Conservation (phyloP, 2,888 invertebrate genomes). For the Rhaphigaster nebulosa region DNA sequence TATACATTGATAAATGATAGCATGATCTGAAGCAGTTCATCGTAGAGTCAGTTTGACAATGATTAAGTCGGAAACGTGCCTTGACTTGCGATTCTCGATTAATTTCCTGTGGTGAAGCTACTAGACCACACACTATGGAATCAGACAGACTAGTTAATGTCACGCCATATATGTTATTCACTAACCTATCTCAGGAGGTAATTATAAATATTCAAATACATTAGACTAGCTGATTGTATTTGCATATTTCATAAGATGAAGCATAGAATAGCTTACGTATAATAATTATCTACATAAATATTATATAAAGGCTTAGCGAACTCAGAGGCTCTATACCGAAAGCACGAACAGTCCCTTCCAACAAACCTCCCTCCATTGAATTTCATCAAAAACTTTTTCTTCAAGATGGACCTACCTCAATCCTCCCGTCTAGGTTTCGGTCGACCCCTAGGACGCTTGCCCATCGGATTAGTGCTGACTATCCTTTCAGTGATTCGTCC, state of each 20-base stretch:
- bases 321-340: too few relatives aligned
- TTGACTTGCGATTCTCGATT: conserved; percentile 30
- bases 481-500: too few relatives aligned
- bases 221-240: background rate
- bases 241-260: background rate
- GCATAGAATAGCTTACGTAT: background rate
- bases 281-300: background rate
- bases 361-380: too few relatives aligned
- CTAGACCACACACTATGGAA: background rate
- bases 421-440: too few relatives aligned
- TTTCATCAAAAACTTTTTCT: too few relatives aligned
- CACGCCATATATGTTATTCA: background rate
- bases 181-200: background rate
- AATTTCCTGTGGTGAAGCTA: background rate
- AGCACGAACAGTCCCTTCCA: too few relatives aligned
- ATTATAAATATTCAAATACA: background rate
- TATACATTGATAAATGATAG: background rate
- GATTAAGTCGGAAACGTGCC: background rate
- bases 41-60: background rate
- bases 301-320: too few relatives aligned
- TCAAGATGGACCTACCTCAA: too few relatives aligned
- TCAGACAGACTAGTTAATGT: conserved; percentile 15
- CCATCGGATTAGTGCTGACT: too few relatives aligned
- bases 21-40: background rate
- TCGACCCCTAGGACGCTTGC: too few relatives aligned